Evolutionary conservation across 2,888 invertebrate genomes (phyloP), one percentile per base, ranked within the genome.

Genomic region (Latrodectus elegans): DNA sequence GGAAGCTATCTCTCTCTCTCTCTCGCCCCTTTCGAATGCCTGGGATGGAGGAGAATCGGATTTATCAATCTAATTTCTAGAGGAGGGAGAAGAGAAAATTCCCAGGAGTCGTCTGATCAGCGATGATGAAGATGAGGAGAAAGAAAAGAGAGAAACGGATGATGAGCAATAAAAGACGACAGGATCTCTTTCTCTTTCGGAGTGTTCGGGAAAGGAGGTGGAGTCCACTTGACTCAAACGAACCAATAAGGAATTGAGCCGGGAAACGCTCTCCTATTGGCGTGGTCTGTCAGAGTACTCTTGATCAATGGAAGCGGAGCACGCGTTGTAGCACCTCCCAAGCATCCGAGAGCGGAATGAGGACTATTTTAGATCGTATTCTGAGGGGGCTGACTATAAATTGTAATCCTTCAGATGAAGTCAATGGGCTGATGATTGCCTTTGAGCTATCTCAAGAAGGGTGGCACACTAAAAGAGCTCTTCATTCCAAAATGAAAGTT

Each of bases 311-410:
- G 83, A 74, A 83, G 83, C 78, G 64, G 76, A 79, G 87, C 87
- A 83, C 77, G 82, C 77, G 87, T 83, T 83, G 87, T 88, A 83
- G 86, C 86, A 87, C 86, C 86, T 87, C 86, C 86, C 86, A 86
- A 86, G 85, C 75, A 85, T 86, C 85, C 85, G 71, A 75, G 77
- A 86, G 85, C 65, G 75, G 80, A 71, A 86, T 79, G 85, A 87
- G 86, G 81, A 81, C 86, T 87, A 77, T 87, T 87, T 81, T 76
- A 76, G 86, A 77, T 81, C 53, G 70, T 65, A 71, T 74, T 52
- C 60, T 70, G 38, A 67, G 55, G 86, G 86, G 86, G 76, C 60
- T 81, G 80, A 80, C 76, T 80, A 86, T 76, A 86, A 86, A 84
- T 74, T 78, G 78, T 68, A 68, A 68, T 22, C 67, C 67, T 68